Evolutionary conservation across 2,113 vertebrate genomes (phyloP), one percentile per base, ranked within the genome.

Genomic region (Syngnathus scovelli): DNA sequence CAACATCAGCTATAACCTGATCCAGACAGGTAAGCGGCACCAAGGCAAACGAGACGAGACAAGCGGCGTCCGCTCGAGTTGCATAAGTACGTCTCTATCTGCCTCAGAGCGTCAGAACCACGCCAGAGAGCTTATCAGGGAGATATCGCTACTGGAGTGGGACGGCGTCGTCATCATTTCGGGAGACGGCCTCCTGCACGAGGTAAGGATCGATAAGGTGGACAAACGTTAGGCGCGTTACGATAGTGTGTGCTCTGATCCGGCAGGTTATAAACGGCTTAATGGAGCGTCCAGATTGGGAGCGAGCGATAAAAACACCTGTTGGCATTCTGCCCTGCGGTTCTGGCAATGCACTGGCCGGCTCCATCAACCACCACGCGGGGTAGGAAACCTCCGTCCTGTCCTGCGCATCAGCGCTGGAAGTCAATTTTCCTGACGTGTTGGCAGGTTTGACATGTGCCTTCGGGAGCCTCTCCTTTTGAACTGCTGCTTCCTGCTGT

Each of bases 1-100:
- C 0, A 94, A 93, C 74, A 92, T 96, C 77, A 94, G 93, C 85
- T 96, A 94, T 84, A 95, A 96, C 89, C 92, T 96, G 76, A 93
- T 96, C 80, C 93, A 93, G 83, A 96, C 95, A 80, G 94, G 95
- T 95, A 77, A 33, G 10, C 19, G 67, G 33, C 6, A 3, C 21
- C 27, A 33, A 33, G 39, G 10, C 49, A 13, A 21, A 39, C 10
- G 1, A 4, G 11, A 52, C 19, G 19, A 52, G 7, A 52, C 19
- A 33, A 33, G 27, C 27, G 27, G 27, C 27, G 27, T 48, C 16
- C 15, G 13, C 13, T 16, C 5, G 6, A n/a, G 49, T 52, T 55
- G 12, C 1, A 12, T 2, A 55, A 55, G 10, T 27, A 10, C 19
- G 52, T 23, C 21, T 6, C 4, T 6, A 36, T 76, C n/a, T 78